These are phyloP conservation scores for Nephrocerus scutellatus DNA, from an alignment of 2,888 invertebrate genomes.

Conservation along the genomic window DNA sequence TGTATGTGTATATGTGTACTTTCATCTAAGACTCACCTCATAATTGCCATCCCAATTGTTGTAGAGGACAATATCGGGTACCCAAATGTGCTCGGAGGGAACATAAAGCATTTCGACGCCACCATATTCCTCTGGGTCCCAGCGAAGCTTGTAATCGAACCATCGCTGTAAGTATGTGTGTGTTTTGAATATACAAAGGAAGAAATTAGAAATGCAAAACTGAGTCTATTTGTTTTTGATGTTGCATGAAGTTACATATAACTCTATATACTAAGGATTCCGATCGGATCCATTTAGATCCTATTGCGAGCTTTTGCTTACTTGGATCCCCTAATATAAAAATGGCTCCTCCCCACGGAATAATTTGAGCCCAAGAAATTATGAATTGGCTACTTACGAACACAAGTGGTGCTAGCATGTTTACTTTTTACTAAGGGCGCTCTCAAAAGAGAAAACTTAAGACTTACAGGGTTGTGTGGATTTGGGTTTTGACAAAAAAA, in stretches of 20 bases:
- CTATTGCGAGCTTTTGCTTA: too few species aligned
- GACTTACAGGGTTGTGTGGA: too few species aligned
- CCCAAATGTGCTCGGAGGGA: slow-evolving; percentile 94
- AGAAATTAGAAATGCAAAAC: background rate
- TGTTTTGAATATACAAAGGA: background rate
- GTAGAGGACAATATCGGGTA: slow-evolving; percentile 91
- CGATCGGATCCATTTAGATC: background rate
- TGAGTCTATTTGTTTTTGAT: too few species aligned
- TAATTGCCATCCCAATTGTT: slow-evolving; percentile 92
- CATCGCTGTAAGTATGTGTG: slow-evolving; percentile 86
- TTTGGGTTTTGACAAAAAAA: too few species aligned
- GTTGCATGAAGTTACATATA: too few species aligned
- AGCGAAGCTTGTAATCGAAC: slow-evolving; percentile 81
- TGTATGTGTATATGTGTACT: background rate
- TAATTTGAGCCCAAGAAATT: background rate
- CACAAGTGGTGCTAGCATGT: too few species aligned
- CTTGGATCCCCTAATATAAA: background rate
- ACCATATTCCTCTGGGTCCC: slow-evolving; percentile 86
- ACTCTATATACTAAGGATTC: background rate
- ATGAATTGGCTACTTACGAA: too few species aligned
- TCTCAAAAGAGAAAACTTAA: too few species aligned
- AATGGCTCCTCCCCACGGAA: background rate
- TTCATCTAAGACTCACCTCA: slow-evolving; percentile 51
- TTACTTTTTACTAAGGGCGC: too few species aligned
- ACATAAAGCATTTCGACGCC: slow-evolving; percentile 87